phyloP scores from a whole-genome alignment of 2,113 vertebrate genomes.

The Gymnocephalus cernua region DNA sequence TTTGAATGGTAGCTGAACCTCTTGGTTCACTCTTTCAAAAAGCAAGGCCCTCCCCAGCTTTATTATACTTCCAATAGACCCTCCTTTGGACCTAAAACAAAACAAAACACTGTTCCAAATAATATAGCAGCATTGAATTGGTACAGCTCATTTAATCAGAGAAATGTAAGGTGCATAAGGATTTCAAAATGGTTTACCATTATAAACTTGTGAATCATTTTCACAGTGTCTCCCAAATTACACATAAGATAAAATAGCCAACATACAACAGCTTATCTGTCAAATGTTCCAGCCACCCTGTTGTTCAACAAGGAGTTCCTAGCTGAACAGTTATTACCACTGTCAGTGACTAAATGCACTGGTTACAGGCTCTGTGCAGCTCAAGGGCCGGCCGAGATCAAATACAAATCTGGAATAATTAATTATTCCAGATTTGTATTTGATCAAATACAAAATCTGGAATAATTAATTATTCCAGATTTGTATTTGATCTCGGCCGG shows the following conservation, averaged over 20 bases:
- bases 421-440: no score
- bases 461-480: neutral
- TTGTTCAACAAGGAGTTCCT: neutral
- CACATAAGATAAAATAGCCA: neutral
- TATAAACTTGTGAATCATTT: neutral
- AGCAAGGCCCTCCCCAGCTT: neutral
- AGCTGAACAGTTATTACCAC: neutral
- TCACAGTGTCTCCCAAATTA: neutral
- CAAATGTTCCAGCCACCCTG: neutral
- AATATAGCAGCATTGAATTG: neutral
- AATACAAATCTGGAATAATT: neutral
- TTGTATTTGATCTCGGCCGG: neutral
- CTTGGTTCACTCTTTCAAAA: neutral
- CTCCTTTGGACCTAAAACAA: neutral
- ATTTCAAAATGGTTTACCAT: neutral
- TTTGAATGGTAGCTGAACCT: neutral
- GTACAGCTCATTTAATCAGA: neutral
- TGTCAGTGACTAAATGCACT: neutral
- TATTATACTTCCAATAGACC: neutral
- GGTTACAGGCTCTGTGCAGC: neutral
- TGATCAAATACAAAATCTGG: no score
- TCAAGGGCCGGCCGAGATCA: neutral
- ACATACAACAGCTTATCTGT: neutral
- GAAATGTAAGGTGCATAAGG: neutral
- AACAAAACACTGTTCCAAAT: neutral